These are phyloP conservation scores for Vannuccia rotundouncinata DNA, from an alignment of 2,888 invertebrate species.

Conservation along the genomic window DNA sequence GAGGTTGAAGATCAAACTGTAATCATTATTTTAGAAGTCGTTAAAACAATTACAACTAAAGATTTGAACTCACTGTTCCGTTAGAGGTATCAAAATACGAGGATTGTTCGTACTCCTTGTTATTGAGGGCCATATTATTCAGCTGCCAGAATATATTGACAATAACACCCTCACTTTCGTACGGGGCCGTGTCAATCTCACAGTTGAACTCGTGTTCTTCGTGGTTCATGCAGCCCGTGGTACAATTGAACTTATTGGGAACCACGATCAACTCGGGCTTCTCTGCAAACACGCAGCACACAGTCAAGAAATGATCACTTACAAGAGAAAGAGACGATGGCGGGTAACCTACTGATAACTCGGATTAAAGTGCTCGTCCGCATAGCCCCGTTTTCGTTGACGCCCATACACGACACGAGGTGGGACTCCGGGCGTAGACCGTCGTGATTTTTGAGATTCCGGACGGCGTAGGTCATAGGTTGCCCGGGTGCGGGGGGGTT, in stretches of 20 bases:
- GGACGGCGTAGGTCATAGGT: too few species aligned
- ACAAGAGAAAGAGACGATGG: neutral
- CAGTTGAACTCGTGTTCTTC: neutral
- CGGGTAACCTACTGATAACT: neutral
- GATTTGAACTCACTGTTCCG: too few species aligned
- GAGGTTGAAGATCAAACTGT: too few species aligned
- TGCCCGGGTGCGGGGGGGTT: too few species aligned
- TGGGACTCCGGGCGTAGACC: too few species aligned
- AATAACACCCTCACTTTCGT: neutral
- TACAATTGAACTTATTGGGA: neutral
- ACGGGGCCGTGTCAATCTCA: neutral
- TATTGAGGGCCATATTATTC: neutral
- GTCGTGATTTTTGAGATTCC: too few species aligned
- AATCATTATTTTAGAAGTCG: too few species aligned
- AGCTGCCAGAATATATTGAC: neutral
- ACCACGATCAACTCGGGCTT: neutral
- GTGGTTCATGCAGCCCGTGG: neutral
- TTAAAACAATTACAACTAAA: too few species aligned
- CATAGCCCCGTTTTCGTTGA: neutral
- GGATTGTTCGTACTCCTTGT: neutral
- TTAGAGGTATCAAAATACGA: too few species aligned
- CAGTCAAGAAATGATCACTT: neutral
- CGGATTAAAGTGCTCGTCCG: neutral
- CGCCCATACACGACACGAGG: neutral
- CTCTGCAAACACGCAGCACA: neutral